Conservation (phyloP, 2,113 vertebrate species). For the Zeus faber region DNA sequence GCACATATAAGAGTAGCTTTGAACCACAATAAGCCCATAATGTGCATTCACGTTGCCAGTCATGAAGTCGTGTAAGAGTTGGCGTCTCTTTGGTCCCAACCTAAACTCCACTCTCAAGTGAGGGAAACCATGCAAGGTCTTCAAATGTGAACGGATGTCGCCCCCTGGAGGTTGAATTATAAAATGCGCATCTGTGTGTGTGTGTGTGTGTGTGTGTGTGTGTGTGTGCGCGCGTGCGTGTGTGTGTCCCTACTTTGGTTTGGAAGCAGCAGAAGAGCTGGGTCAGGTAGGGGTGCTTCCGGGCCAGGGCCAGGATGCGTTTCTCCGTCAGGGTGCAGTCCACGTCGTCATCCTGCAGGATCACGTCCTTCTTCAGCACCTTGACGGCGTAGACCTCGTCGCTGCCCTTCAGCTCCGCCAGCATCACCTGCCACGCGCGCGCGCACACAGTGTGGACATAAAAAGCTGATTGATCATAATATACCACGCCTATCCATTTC, state of each 20-base stretch:
- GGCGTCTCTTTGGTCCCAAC: too few species aligned
- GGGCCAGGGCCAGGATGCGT: conserved; percentile 89
- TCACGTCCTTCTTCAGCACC: conserved; percentile 95
- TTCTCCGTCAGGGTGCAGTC: conserved; percentile 98
- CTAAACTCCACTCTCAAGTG: too few species aligned
- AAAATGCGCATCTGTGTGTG: not conserved
- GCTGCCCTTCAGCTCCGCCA: conserved; percentile 91
- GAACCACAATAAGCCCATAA: too few species aligned
- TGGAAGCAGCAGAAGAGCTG: conserved; percentile 98
- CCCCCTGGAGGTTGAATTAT: conserved; percentile 33
- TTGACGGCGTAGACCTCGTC: conserved; percentile 96
- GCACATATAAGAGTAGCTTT: too few species aligned
- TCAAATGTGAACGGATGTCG: not conserved
- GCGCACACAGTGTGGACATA: too few species aligned
- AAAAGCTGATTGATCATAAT: too few species aligned
- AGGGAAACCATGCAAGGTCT: not conserved
- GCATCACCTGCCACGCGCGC: conserved; percentile 83
- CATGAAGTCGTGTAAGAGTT: too few species aligned
- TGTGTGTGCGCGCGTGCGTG: conserved; percentile 3
- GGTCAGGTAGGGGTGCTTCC: conserved; percentile 92
- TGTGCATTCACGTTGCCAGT: too few species aligned
- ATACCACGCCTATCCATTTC: too few species aligned
- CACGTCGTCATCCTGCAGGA: conserved; percentile 95
- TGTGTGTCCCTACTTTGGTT: conserved; percentile 78
- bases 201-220: conserved; percentile 18